phyloP scores from a whole-genome alignment of 37 sponge, comb jelly and placozoan species.

The Halisarca cf. caerulea region DNA sequence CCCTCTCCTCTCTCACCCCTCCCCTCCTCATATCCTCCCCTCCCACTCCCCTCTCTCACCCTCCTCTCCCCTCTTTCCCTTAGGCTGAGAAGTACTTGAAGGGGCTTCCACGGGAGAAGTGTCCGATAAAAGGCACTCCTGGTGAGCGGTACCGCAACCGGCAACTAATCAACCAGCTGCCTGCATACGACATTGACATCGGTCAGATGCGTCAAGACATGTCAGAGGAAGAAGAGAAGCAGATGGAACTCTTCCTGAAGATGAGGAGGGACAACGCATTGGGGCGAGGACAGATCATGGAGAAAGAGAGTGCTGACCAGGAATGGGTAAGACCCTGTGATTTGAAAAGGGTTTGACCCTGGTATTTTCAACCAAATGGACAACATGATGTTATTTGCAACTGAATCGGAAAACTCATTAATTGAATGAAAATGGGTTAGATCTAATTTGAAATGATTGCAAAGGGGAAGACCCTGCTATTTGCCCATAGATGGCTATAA shows the following conservation, averaged over 20 bases:
- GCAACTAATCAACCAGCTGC: constrained; percentile 90
- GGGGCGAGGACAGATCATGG: constrained; percentile 57
- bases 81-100: constrained; percentile 65
- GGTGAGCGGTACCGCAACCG: constrained; percentile 80
- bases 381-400: too few relatives aligned
- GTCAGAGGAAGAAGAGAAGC: constrained; percentile 64
- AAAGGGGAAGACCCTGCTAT: too few relatives aligned
- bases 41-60: too few relatives aligned
- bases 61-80: neutral
- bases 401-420: too few relatives aligned
- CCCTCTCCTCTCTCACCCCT: too few relatives aligned
- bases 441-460: too few relatives aligned
- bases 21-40: too few relatives aligned
- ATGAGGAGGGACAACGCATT: constrained; percentile 67
- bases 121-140: constrained; percentile 64
- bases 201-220: constrained; percentile 51
- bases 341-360: too few relatives aligned
- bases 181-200: constrained; percentile 84
- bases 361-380: too few relatives aligned
- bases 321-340: constrained; percentile 1
- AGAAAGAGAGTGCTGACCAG: constrained; percentile 16
- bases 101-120: constrained; percentile 74
- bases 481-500: too few relatives aligned
- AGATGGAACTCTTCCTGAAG: constrained; percentile 77
- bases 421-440: neutral